Evolutionary conservation across 2,888 invertebrate species (phyloP), one percentile per base, ranked within the genome.

Genomic region (Priocnemis perturbator): DNA sequence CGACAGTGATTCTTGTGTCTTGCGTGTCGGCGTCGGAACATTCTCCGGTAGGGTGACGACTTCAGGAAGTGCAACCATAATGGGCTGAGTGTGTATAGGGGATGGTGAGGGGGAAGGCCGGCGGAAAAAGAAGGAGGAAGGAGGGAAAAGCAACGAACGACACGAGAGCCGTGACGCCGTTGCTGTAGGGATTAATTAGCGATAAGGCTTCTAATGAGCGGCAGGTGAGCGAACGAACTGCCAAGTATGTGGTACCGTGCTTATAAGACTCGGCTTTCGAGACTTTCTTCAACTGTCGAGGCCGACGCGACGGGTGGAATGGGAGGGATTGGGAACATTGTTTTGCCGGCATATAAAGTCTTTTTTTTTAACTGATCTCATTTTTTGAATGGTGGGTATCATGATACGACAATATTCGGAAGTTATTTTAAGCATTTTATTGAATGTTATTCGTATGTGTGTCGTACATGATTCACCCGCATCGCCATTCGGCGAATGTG

Each of bases 151-250:
- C 78, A 85, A 80, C 76, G 79, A 80, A 84, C 84, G 85, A 87
- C 87, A 87, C 86, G 86, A 83, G 84, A 87, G 82, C 88, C 88
- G 85, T 87, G 86, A 86, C 86, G 88, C 85, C 78, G 84, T 82
- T 83, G 83, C 84, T 84, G 84, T 86, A 85, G 83, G 87, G 87
- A 89, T 88, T 88, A 89, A 89, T 88, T 88, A 88, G 86, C 87
- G 89, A 88, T 89, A 88, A 88, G 88, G 85, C 84, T 86, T 87
- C 87, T 88, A 88, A 89, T 88, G 88, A 89, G 88, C 85, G 85
- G 86, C 88, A 88, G 88, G 88, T 88, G 88, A 86, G 78, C 84
- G 83, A 83, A 58, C 62, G 45, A 67, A 23, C 48, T 60, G 52
- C 37, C 67, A 44, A 64, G 26, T 23, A 50, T 63, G 21, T 11